Evolutionary conservation across 2,113 vertebrate genomes (phyloP).

Genomic region (Nothoprocta perdicaria): DNA sequence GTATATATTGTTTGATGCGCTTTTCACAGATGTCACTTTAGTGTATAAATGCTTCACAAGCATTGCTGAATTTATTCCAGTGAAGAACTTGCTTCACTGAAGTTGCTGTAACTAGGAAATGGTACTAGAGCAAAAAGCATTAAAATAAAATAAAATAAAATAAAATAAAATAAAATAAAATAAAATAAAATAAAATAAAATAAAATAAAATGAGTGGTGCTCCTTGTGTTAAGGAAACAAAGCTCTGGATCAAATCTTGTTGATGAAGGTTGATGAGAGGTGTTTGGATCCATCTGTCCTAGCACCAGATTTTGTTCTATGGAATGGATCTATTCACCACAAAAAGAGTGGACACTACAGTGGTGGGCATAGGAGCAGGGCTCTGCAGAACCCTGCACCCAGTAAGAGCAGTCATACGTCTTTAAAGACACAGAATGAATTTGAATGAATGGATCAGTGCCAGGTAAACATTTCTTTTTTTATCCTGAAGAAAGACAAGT

Average conservation of each 20-base stretch:
- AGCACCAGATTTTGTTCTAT: background rate
- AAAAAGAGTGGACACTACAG: background rate
- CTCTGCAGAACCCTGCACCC: no score
- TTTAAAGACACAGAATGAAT: background rate
- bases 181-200: background rate
- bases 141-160: no score
- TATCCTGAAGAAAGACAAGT: background rate
- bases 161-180: background rate
- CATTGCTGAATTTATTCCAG: background rate
- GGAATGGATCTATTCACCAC: background rate
- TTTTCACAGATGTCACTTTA: background rate
- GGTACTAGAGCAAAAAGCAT: background rate
- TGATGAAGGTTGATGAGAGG: background rate
- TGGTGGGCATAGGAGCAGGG: background rate
- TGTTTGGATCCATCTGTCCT: rapidly evolving
- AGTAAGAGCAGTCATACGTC: background rate
- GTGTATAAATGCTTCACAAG: background rate
- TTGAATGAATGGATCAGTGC: background rate
- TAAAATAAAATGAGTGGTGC: no score
- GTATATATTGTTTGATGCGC: background rate
- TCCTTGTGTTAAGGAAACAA: background rate
- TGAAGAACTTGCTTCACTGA: background rate
- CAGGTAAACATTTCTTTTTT: rapidly evolving
- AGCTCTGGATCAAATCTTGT: background rate
- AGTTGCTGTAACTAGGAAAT: background rate